phyloP scores from a whole-genome alignment of 2,113 vertebrate genomes.

The Ciconia stormi region DNA sequence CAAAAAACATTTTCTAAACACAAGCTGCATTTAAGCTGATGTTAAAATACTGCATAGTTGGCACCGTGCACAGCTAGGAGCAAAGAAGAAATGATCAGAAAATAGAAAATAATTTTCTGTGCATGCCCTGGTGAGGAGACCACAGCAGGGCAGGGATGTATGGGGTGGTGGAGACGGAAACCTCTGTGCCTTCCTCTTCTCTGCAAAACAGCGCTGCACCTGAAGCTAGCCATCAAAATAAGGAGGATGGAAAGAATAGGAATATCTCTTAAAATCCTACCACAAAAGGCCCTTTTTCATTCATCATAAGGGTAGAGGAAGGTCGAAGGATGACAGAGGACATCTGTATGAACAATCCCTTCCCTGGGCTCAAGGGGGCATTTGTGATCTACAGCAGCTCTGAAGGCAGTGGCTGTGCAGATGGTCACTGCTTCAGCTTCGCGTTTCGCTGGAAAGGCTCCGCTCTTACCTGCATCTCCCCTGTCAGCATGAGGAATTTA shows the following conservation, averaged over 20 bases:
- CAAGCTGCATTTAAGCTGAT: not conserved
- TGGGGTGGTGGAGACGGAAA: rapidly evolving
- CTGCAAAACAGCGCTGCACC: not conserved
- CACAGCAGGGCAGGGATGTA: not conserved
- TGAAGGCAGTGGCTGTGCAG: not conserved
- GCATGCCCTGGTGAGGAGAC: not conserved
- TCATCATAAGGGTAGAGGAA: not conserved
- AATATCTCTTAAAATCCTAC: not conserved
- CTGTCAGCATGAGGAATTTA: rapidly evolving
- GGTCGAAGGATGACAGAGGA: not conserved
- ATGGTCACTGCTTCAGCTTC: not conserved
- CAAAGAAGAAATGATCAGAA: not conserved
- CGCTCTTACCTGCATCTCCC: not conserved
- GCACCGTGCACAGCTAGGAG: rapidly evolving
- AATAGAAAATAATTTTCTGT: not conserved
- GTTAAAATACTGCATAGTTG: rapidly evolving
- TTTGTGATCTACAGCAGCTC: not conserved
- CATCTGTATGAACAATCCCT: not conserved
- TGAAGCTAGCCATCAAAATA: rapidly evolving
- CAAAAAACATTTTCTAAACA: not conserved
- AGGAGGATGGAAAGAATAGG: not conserved
- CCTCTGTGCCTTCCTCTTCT: rapidly evolving
- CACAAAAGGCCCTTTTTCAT: rapidly evolving
- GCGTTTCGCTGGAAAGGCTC: not conserved
- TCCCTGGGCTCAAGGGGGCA: conserved; percentile 17